Conservation (phyloP, 2,888 invertebrate genomes). For the Lottia gigantea region DNA sequence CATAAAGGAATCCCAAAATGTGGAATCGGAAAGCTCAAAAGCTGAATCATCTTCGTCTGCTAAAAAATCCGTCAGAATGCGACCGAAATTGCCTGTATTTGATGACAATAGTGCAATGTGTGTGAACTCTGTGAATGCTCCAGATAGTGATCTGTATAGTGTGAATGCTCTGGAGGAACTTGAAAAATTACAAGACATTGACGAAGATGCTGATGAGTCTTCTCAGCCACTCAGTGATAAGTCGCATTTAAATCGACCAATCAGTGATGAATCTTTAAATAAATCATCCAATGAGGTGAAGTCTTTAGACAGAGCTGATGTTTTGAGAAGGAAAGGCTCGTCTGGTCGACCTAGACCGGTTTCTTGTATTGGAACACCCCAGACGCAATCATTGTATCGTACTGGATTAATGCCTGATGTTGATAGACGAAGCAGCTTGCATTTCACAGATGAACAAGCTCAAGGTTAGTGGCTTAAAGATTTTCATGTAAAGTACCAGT, state of each 20-base stretch:
- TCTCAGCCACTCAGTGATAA: background rate
- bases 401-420: slow-evolving; percentile 33
- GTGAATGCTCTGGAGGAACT: slow-evolving; percentile 63
- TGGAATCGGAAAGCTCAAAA: too few relatives aligned
- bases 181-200: slow-evolving; percentile 52
- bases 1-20: background rate
- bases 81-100: slow-evolving; percentile 2
- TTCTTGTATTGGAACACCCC: slow-evolving; percentile 51
- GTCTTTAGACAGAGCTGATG: slow-evolving; percentile 14
- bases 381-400: slow-evolving; percentile 42
- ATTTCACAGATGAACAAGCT: slow-evolving; percentile 48
- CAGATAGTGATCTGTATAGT: slow-evolving; percentile 53
- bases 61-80: background rate
- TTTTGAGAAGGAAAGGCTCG: slow-evolving; percentile 27
- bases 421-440: slow-evolving; percentile 30
- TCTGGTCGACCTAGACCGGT: slow-evolving; percentile 44
- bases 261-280: slow-evolving; percentile 24
- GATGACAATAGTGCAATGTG: slow-evolving; percentile 2
- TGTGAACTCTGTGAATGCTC: background rate
- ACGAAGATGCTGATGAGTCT: slow-evolving; percentile 13
- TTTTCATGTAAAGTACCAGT: too few relatives aligned
- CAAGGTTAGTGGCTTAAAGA: slow-evolving; percentile 35
- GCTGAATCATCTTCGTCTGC: too few relatives aligned
- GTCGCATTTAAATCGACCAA: slow-evolving; percentile 5
- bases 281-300: slow-evolving; percentile 29